Conservation (phyloP, 2,113 vertebrate species). For the Campylorhamphus procurvoides region DNA sequence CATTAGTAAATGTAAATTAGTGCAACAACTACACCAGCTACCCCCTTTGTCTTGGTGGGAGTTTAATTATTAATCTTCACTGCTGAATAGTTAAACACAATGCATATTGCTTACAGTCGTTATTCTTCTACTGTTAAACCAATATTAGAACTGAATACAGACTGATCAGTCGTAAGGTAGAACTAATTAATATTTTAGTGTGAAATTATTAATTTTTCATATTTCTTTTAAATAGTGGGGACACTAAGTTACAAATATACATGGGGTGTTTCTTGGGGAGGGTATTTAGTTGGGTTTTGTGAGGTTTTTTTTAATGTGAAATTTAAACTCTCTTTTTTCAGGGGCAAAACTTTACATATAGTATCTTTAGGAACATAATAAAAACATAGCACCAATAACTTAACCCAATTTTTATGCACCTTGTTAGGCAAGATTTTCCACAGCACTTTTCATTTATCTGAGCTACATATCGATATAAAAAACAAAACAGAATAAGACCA, state of each 20-base stretch:
- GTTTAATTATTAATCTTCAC: conserved; percentile 62
- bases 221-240: background rate
- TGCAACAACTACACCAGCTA: background rate
- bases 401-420: background rate
- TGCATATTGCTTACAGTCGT: conserved; percentile 7
- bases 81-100: conserved; percentile 60
- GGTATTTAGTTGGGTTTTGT: background rate
- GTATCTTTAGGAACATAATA: background rate
- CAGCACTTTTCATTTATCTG: background rate
- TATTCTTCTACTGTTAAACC: conserved; percentile 15
- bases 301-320: background rate
- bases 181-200: background rate
- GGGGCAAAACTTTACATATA: background rate
- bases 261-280: fast-evolving
- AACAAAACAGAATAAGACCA: background rate
- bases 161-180: background rate
- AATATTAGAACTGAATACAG: background rate
- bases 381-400: background rate
- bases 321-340: background rate
- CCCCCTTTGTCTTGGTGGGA: background rate
- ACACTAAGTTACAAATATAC: background rate
- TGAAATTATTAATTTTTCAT: background rate
- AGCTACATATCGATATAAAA: background rate
- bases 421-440: background rate
- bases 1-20: background rate